phyloP scores from a whole-genome alignment of 2,797 vertebrate species.

The Uromys caudimaculatus region DNA sequence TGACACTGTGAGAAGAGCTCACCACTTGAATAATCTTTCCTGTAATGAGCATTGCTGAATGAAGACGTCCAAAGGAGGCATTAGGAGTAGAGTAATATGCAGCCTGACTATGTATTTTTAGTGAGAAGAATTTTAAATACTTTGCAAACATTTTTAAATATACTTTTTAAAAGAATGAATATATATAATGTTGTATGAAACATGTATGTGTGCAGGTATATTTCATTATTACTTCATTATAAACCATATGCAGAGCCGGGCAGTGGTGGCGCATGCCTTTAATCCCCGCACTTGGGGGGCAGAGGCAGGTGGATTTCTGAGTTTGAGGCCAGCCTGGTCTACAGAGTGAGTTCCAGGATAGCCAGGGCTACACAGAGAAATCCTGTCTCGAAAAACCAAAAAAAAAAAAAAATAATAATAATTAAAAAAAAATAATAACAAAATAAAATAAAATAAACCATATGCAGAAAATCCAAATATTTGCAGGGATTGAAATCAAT shows the following conservation, averaged over 20 bases:
- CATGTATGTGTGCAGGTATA: neutral
- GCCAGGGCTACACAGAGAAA: too few relatives aligned
- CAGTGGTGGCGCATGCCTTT: too few relatives aligned
- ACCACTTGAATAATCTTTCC: conserved; percentile 29
- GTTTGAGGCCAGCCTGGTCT: too few relatives aligned
- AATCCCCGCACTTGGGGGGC: too few relatives aligned
- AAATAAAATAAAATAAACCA: too few relatives aligned
- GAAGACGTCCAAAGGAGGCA: neutral
- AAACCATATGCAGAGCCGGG: too few relatives aligned
- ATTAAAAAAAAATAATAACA: too few relatives aligned
- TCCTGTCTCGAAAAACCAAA: too few relatives aligned
- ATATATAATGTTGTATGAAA: neutral
- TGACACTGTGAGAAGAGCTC: conserved; percentile 64
- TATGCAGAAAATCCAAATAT: neutral
- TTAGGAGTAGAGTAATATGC: conserved; percentile 20
- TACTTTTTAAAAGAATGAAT: neutral
- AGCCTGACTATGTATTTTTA: neutral
- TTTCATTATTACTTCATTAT: neutral
- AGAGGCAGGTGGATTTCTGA: too few relatives aligned
- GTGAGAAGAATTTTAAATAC: neutral
- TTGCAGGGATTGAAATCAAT: neutral
- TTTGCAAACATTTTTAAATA: neutral
- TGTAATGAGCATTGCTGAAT: conserved; percentile 64
- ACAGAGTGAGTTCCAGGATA: too few relatives aligned
- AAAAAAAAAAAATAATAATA: too few relatives aligned